phyloP scores from a whole-genome alignment of 1,140 invertebrate species.

The Pseudomyrmex gracilis region DNA sequence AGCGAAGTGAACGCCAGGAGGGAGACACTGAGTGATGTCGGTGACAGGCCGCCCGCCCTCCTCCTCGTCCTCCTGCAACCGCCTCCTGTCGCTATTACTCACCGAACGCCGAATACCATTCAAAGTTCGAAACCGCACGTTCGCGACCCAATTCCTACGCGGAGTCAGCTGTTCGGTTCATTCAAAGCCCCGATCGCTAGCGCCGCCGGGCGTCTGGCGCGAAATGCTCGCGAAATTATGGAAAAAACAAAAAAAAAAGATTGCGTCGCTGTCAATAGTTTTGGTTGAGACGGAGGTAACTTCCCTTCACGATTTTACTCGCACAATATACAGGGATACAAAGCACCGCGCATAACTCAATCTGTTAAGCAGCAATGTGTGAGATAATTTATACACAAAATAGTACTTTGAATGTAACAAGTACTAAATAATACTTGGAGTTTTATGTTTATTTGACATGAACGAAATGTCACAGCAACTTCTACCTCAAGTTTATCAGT shows the following conservation, averaged over 20 bases:
- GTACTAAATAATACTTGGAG: neutral
- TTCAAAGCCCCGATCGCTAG: constrained; percentile 71
- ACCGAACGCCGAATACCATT: constrained; percentile 80
- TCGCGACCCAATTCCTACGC: constrained; percentile 81
- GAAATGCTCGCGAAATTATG: constrained; percentile 54
- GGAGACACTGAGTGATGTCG: constrained; percentile 80
- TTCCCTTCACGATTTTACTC: too few species aligned
- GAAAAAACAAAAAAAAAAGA: constrained; percentile 13
- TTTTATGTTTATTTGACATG: neutral
- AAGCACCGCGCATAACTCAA: too few species aligned
- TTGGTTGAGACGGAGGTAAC: neutral
- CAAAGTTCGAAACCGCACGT: constrained; percentile 80
- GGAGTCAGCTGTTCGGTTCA: constrained; percentile 79
- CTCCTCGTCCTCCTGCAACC: constrained; percentile 67
- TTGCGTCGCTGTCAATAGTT: constrained; percentile 1
- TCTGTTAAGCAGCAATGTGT: neutral
- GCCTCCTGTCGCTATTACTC: constrained; percentile 79
- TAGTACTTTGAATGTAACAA: neutral
- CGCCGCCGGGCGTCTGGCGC: constrained; percentile 58
- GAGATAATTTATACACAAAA: neutral
- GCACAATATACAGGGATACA: neutral
- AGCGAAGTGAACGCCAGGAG: constrained; percentile 76
- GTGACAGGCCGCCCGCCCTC: constrained; percentile 75
- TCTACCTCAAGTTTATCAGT: neutral
- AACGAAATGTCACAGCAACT: neutral